Conservation (phyloP, 2,797 vertebrate genomes). For the Sebastes umbrosus region DNA sequence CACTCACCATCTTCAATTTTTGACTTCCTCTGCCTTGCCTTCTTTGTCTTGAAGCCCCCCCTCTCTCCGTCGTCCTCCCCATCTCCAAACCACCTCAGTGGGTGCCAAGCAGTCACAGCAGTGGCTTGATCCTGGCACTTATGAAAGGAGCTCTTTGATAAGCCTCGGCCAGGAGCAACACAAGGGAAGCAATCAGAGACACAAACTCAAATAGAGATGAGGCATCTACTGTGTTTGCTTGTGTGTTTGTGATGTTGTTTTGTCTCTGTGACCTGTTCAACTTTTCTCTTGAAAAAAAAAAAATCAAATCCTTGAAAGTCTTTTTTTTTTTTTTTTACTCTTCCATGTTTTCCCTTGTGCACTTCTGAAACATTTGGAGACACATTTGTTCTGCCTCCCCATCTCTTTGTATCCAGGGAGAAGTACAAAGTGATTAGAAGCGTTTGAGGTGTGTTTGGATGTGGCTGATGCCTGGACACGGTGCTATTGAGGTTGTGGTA, state of each 20-base stretch:
- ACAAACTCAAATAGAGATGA: constrained; percentile 73
- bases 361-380: constrained; percentile 61
- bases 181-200: constrained; percentile 81
- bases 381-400: constrained; percentile 59
- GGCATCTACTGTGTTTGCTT: constrained; percentile 61
- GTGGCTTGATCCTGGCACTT: constrained; percentile 78
- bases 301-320: constrained; percentile 51
- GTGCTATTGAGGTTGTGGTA: constrained; percentile 33
- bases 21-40: constrained; percentile 68
- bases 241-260: constrained; percentile 69
- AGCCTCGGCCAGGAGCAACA: constrained; percentile 73
- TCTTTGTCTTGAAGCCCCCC: constrained; percentile 50
- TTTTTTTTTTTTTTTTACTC: constrained; percentile 4
- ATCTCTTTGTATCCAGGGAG: constrained; percentile 73
- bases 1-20: constrained; percentile 62
- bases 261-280: constrained; percentile 76
- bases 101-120: constrained; percentile 78
- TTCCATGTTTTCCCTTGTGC: constrained; percentile 68
- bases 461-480: constrained; percentile 55
- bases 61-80: neutral
- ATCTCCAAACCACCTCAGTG: constrained; percentile 66
- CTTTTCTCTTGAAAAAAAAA: constrained; percentile 59
- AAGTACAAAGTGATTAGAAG: constrained; percentile 76
- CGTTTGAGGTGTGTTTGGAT: constrained; percentile 69
- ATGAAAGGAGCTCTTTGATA: constrained; percentile 83